Percentiles rank a stretch among this genome's conserved stretches.
phyloP scores from a whole-genome alignment of 2,113 vertebrate species.

The Hassar affinis region DNA sequence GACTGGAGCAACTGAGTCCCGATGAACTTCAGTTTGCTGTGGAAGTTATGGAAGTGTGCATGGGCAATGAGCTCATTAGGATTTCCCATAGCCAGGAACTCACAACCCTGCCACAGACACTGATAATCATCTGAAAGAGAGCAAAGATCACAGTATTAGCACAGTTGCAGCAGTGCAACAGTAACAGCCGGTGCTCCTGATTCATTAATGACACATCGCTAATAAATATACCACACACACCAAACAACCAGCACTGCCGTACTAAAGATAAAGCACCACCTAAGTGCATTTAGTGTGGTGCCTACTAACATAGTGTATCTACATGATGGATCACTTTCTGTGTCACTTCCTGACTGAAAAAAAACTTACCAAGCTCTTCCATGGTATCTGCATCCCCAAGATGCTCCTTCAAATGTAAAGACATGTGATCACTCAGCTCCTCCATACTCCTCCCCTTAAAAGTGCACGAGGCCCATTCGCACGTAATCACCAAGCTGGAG shows the following conservation, averaged over 20 bases:
- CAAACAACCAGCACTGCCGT: neutral
- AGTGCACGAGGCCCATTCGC: constrained; percentile 68
- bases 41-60: constrained; percentile 72
- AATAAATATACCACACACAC: neutral
- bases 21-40: constrained; percentile 70
- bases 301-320: neutral
- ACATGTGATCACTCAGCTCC: constrained; percentile 72
- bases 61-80: constrained; percentile 64
- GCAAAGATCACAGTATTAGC: neutral
- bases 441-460: constrained; percentile 67
- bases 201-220: neutral
- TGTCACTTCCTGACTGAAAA: neutral
- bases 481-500: constrained; percentile 58
- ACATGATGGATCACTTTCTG: neutral
- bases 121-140: constrained; percentile 62
- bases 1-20: constrained; percentile 63
- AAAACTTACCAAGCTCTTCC: constrained; percentile 73
- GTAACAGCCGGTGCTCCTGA: neutral
- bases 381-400: constrained; percentile 71
- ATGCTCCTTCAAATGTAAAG: constrained; percentile 65
- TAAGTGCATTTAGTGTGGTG: neutral
- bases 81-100: constrained; percentile 69
- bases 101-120: constrained; percentile 72
- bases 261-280: neutral
- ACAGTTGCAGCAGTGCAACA: neutral